Evolutionary conservation across 2,888 invertebrate species (phyloP).

Genomic region (Chaetoderma sp.): DNA sequence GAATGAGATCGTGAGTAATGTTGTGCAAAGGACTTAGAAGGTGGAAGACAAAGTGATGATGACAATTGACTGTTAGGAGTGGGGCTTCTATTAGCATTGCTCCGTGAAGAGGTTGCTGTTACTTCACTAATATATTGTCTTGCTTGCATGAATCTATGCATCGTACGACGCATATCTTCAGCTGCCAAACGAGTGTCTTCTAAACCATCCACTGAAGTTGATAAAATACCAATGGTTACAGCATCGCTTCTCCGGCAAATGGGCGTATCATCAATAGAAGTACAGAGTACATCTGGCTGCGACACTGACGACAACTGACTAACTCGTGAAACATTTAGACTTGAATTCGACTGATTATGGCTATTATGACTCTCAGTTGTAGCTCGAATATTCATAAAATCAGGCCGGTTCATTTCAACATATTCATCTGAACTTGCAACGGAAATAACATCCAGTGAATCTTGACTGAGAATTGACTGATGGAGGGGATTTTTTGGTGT

Average conservation of each 20-base stretch:
- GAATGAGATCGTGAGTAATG: background rate
- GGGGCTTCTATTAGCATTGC: conserved; percentile 43
- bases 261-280: too few species aligned
- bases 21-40: background rate
- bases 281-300: conserved; percentile 68
- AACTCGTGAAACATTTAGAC: conserved; percentile 42
- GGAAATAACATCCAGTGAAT: too few species aligned
- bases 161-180: conserved; percentile 63
- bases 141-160: conserved; percentile 59
- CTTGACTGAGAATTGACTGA: background rate
- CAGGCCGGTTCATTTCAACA: too few species aligned
- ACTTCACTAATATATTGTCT: conserved; percentile 39
- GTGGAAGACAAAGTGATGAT: background rate
- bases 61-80: background rate
- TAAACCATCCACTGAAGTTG: conserved; percentile 49
- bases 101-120: conserved; percentile 51
- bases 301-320: conserved; percentile 74
- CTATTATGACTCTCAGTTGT: too few species aligned
- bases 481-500: conserved; percentile 31
- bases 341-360: background rate
- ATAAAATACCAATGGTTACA: too few species aligned
- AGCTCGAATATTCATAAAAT: too few species aligned
- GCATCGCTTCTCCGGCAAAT: too few species aligned
- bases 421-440: too few species aligned
- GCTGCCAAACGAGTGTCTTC: conserved; percentile 58